Conservation (phyloP, 23 tunicate species). For the Styela clava region DNA sequence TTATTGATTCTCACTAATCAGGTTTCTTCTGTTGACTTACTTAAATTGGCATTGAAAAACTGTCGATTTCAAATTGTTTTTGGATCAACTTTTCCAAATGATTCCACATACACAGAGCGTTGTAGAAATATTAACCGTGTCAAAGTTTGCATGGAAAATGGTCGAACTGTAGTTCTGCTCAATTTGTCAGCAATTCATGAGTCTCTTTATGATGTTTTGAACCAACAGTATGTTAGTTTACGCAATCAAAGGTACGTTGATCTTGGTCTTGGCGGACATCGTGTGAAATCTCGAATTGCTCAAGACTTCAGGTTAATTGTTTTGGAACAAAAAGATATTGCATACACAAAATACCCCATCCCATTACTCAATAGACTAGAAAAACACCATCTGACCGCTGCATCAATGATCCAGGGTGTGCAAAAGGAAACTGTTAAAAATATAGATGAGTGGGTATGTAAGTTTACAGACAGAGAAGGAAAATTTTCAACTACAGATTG, state of each 20-base stretch:
- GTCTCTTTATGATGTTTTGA: slow-evolving; percentile 44
- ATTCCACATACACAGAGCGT: slow-evolving; percentile 51
- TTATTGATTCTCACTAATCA: slow-evolving; percentile 58
- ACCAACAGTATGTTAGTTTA: slow-evolving; percentile 44
- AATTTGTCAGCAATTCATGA: slow-evolving; percentile 32
- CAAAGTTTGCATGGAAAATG: slow-evolving; percentile 55
- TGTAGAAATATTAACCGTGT: slow-evolving; percentile 71
- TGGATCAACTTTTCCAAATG: slow-evolving; percentile 78
- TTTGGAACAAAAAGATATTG: slow-evolving; percentile 58
- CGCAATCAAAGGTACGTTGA: slow-evolving; percentile 47
- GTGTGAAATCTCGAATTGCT: slow-evolving; percentile 73
- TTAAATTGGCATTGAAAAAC: slow-evolving; percentile 29
- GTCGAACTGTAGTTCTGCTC: slow-evolving; percentile 41
- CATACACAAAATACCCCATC: slow-evolving; percentile 57
- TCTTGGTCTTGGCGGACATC: slow-evolving; percentile 74
- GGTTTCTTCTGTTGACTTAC: slow-evolving; percentile 52
- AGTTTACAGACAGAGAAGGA: slow-evolving; percentile 9
- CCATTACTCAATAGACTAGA: slow-evolving; percentile 73
- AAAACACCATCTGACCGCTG: slow-evolving; percentile 44
- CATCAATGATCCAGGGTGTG: slow-evolving; percentile 25
- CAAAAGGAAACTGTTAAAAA: slow-evolving; percentile 14
- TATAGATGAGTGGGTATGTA: slow-evolving; percentile 41
- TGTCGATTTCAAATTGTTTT: slow-evolving; percentile 37
- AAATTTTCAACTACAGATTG: slow-evolving; percentile 20
- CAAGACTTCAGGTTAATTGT: slow-evolving; percentile 51